Base-by-base conservation (phyloP, 1,140 invertebrate genomes). In the Zaprionus tsacasi region DNA sequence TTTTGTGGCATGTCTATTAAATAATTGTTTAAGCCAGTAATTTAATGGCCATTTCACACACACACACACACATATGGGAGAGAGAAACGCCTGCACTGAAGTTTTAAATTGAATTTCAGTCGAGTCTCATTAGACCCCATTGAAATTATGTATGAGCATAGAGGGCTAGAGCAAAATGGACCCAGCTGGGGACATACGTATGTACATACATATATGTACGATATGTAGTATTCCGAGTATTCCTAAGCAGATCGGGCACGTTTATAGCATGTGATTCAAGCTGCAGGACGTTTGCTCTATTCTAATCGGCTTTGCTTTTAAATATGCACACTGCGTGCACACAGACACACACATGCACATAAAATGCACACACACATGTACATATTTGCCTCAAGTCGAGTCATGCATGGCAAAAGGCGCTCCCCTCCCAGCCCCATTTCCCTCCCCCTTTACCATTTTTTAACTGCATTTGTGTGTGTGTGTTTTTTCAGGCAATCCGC, bases 1-100 rank as follows among this genome's bases (percentile, higher is more conserved):
- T 90, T 90, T 89, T 90, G 82, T 48, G 87, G 87, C 77, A 72
- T 78, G 77, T 86, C 72, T 86, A 72, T 75, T 86, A 82, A 76
- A 78, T 86, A 86, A 90, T 90, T 90, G 82, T 66, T 90, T 82
- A 90, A 90, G 82, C 77, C 78, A 69, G 90, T 90, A 82, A 86
- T 82, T 82, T 65, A 80, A 66, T 66, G 45, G 59, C 48, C 40
- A 76, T 45, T 48, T 50, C 45, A 50, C 45, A 40, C 48, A 63
- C 56, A 67, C 54, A 65, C 25, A 35, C 45, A 38, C 43, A 38
- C 33, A 50, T 8, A 35, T 12, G 40, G 1, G 21, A 1, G 21
- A 21, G 21, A 40, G 7, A 2, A 3, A 2, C 6, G 40, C 40
- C 40, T 17, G 50, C 64, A 17, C 56, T 79, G 68, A 81, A 59